Conservation (phyloP, 2,113 vertebrate genomes). For the Zosterops lateralis region DNA sequence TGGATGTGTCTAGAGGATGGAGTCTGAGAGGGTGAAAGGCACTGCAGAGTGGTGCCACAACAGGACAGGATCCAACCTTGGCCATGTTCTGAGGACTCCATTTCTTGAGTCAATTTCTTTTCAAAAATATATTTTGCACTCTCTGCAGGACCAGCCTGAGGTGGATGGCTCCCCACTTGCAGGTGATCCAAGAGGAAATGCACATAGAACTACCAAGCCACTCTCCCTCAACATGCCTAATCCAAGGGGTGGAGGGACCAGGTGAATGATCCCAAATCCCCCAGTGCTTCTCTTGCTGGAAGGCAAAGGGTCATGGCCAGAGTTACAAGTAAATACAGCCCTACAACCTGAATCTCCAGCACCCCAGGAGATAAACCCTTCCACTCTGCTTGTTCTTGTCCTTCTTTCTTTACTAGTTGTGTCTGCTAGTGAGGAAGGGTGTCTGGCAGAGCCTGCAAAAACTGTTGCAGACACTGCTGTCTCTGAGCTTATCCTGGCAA, state of each 20-base stretch:
- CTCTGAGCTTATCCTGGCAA: not conserved
- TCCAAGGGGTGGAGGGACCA: not conserved
- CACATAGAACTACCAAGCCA: fast-evolving
- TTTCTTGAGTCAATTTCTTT: no score
- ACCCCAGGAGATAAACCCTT: not conserved
- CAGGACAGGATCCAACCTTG: not conserved
- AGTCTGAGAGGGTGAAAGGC: not conserved
- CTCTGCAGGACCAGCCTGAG: not conserved
- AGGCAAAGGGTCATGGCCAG: not conserved
- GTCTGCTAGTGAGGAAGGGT: not conserved
- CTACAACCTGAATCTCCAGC: not conserved
- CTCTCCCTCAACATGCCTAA: fast-evolving
- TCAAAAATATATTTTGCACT: not conserved
- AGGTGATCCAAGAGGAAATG: not conserved
- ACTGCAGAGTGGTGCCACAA: not conserved
- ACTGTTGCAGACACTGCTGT: not conserved
- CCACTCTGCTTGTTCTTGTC: not conserved
- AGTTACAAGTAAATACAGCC: not conserved
- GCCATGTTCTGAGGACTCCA: not conserved
- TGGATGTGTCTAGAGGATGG: not conserved
- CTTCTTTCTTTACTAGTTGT: not conserved
- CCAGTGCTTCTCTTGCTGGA: not conserved
- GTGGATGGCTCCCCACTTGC: not conserved
- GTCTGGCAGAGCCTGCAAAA: not conserved
- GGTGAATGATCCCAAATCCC: fast-evolving